Evolutionary conservation across 1,140 invertebrate genomes (phyloP), one percentile per base, ranked within the genome.

Genomic region (Drosophila serrata): DNA sequence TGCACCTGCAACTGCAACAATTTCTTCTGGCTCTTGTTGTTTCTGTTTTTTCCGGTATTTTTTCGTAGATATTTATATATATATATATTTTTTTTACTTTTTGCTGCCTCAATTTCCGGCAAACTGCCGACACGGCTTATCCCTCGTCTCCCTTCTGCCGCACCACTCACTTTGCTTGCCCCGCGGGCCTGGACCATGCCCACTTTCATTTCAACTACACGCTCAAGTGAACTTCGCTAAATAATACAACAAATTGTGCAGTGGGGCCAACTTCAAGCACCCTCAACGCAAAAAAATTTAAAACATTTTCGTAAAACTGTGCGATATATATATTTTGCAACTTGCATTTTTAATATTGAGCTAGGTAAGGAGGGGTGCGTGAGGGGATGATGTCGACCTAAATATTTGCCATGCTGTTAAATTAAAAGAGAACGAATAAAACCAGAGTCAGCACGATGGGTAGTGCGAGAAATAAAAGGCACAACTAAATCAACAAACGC

Each of bases 351-450:
- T 88, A 70, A 88, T 82, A 74, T 86, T 64, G 58, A 75, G 45
- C 60, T 40, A 39, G 24, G 35, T 15, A 39, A 22, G 57, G 43
- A 22, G 57, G 37, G 19, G 24, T 53, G 51, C 31, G 13, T 35
- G n/a, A 6, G 40, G 31, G 45, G 39, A 22, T 29, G 45, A 63
- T 13, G 48, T 45, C 76, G 85, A 88, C 84, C 84, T 88, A 88
- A 90, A 88, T 88, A 90, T 84, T 84, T 81, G 85, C 77, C 39
- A 46, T 72, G 77, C 61, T 77, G 67, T 90, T 90, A 90, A 88
- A 84, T 88, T 78, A 72, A 76, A 82, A 69, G 67, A 57, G 29
- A 70, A 64, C 40, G 33, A 59, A 73, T 40, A 70, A 58, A 72
- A 19, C 48, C 72, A 78, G 55, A 72, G 73, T 60, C 62, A 61